Conservation (phyloP, 2,113 vertebrate genomes). For the Muntiacus reevesi region DNA sequence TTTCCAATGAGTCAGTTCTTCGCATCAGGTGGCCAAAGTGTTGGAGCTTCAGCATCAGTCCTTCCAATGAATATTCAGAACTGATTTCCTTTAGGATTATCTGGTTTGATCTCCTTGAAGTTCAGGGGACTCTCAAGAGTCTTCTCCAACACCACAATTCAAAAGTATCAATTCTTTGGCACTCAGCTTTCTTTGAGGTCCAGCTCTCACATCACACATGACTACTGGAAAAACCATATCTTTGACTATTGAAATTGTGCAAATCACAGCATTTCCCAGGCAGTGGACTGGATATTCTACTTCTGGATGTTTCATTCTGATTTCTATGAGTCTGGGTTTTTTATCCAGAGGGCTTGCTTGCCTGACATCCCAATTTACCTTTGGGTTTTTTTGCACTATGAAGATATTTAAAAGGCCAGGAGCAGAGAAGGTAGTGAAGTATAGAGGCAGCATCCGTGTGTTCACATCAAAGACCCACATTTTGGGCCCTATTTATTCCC, state of each 20-base stretch:
- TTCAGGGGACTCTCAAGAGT: background rate
- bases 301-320: background rate
- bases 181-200: background rate
- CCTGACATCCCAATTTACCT: background rate
- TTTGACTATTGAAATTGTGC: background rate
- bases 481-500: background rate
- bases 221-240: background rate
- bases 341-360: background rate
- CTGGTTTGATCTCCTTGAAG: background rate
- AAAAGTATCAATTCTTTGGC: background rate
- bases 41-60: background rate
- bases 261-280: background rate
- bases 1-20: background rate
- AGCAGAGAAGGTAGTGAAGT: background rate
- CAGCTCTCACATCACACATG: background rate
- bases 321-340: slow-evolving; percentile 22
- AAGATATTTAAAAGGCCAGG: background rate
- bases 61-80: background rate
- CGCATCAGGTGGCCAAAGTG: background rate
- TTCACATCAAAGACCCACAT: background rate
- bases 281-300: background rate
- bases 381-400: background rate
- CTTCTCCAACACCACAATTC: background rate
- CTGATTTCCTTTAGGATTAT: background rate
- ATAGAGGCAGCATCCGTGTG: background rate